phyloP scores from a whole-genome alignment of 2,113 vertebrate species.

The Corapipo altera region DNA sequence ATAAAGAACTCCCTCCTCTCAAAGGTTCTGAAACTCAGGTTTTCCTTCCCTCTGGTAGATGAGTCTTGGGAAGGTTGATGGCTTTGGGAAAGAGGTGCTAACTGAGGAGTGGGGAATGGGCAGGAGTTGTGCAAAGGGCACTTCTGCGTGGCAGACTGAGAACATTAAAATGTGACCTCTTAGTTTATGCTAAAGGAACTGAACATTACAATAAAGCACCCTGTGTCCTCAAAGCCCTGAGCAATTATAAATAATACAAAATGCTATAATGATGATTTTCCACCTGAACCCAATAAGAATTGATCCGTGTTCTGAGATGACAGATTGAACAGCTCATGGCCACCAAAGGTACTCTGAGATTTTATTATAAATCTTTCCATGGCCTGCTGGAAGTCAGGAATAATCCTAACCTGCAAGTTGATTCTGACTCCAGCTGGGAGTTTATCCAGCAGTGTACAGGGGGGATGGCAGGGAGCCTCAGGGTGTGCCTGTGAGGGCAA shows the following conservation, averaged over 20 bases:
- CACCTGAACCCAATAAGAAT: not conserved
- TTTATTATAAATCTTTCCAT: not conserved
- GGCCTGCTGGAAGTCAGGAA: not conserved
- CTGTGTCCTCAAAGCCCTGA: not conserved
- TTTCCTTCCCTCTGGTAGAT: not conserved
- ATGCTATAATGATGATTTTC: not conserved
- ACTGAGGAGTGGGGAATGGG: not conserved
- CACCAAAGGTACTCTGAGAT: not conserved
- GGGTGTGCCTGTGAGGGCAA: not conserved
- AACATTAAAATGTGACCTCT: not conserved
- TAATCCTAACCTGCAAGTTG: not conserved
- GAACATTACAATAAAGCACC: not conserved
- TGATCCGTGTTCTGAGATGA: not conserved
- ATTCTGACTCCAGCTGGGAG: not conserved
- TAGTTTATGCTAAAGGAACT: not conserved
- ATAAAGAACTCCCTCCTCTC: not conserved
- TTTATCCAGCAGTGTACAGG: not conserved
- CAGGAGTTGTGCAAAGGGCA: not conserved
- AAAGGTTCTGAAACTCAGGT: not conserved
- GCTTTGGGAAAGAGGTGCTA: not conserved
- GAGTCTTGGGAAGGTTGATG: not conserved
- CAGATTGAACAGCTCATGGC: not conserved
- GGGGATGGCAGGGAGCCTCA: not conserved
- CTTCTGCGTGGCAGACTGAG: not conserved
- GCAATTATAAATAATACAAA: not conserved